These are phyloP conservation scores for Chaetoderma sp. DNA, from an alignment of 2,888 invertebrate genomes.

Conservation along the genomic window DNA sequence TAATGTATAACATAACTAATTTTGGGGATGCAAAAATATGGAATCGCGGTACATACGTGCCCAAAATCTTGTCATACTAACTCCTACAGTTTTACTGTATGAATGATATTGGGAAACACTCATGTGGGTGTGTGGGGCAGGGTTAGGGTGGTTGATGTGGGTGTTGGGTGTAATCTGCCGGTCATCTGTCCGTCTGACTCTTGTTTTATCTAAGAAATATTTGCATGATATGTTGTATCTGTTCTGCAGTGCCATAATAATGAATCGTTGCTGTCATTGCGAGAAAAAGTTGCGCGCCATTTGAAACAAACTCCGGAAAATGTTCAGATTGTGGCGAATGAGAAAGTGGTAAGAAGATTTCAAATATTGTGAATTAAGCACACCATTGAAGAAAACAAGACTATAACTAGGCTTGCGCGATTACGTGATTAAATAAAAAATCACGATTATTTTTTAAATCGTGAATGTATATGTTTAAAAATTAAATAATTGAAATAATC, in stretches of 20 bases:
- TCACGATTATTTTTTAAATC: no score
- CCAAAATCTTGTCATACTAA: not conserved
- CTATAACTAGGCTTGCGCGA: no score
- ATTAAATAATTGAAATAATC: no score
- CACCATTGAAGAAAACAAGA: not conserved
- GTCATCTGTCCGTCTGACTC: no score
- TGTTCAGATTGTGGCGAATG: constrained; percentile 67
- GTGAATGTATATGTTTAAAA: no score
- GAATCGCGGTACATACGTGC: no score
- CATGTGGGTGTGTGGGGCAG: not conserved
- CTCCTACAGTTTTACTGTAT: not conserved
- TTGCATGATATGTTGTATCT: constrained; percentile 1
- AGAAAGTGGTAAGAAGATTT: constrained; percentile 61
- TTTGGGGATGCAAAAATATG: no score
- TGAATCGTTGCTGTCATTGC: constrained; percentile 67
- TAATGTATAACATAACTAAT: no score
- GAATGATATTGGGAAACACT: not conserved
- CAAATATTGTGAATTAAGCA: not conserved
- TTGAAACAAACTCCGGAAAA: constrained; percentile 61
- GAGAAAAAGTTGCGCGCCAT: constrained; percentile 64
- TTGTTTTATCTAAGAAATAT: no score
- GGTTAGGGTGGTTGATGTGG: no score
- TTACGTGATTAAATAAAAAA: no score
- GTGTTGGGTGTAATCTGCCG: no score
- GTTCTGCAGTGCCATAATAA: constrained; percentile 67